phyloP scores from a whole-genome alignment of 2,888 invertebrate genomes.

The Meloe dianella region DNA sequence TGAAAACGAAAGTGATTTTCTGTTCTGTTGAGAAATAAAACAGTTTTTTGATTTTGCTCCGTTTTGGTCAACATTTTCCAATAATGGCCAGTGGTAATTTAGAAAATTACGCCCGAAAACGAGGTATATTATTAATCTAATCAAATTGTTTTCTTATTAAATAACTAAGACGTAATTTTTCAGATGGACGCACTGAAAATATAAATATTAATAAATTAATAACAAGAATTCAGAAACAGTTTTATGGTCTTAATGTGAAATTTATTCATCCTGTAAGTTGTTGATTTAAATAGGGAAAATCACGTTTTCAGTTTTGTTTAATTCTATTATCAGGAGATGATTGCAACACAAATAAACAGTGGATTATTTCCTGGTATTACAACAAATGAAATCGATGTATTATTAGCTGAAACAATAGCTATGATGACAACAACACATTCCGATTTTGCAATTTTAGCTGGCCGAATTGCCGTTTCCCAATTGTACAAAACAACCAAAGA shows the following conservation, averaged over 20 bases:
- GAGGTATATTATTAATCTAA: neutral
- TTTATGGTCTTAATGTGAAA: neutral
- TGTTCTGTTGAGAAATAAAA: neutral
- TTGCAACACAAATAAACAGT: neutral
- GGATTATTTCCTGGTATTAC: constrained; percentile 79
- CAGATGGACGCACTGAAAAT: neutral
- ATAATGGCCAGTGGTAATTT: neutral
- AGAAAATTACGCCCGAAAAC: neutral
- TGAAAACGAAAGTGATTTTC: neutral
- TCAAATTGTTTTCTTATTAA: neutral
- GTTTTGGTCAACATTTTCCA: neutral
- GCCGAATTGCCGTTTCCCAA: neutral
- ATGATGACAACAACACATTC: constrained; percentile 97
- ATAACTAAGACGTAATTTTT: neutral
- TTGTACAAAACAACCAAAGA: neutral
- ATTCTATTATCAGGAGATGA: neutral
- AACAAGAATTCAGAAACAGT: neutral
- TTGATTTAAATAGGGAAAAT: neutral
- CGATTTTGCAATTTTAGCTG: constrained; percentile 88
- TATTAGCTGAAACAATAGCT: constrained; percentile 97
- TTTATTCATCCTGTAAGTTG: neutral
- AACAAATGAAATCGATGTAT: constrained; percentile 94
- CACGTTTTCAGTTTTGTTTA: constrained; percentile 73
- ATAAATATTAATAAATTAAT: neutral
- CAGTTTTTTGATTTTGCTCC: neutral